Conservation (phyloP, 2,888 invertebrate species). For the Chouioia cunea region DNA sequence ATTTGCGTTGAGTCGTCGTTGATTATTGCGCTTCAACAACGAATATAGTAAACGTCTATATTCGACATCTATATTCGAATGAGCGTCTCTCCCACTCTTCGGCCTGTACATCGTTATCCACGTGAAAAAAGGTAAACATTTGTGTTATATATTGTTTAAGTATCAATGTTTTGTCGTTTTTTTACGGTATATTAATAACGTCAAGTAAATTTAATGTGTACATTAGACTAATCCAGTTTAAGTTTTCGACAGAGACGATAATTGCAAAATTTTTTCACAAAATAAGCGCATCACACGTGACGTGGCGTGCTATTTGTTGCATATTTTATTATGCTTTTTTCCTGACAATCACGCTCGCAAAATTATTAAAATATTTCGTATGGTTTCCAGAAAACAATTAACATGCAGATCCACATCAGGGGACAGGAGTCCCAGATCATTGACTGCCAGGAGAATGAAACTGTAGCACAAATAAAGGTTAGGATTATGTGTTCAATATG, state of each 20-base stretch:
- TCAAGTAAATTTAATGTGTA: neutral
- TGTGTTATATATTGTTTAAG: neutral
- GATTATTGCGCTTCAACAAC: too few species aligned
- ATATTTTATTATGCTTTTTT: too few species aligned
- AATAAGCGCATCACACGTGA: conserved; percentile 35
- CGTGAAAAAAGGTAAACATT: conserved; percentile 31
- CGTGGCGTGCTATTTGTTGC: neutral
- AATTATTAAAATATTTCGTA: neutral
- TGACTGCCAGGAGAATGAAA: conserved; percentile 80
- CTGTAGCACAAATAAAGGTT: conserved; percentile 84
- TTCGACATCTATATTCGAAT: conserved; percentile 25
- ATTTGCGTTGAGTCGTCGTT: neutral
- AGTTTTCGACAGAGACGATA: too few species aligned
- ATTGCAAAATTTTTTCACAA: too few species aligned
- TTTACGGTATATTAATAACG: neutral
- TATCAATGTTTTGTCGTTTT: neutral
- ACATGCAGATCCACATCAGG: conserved; percentile 87
- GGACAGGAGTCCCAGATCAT: conserved; percentile 82
- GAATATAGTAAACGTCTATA: too few species aligned
- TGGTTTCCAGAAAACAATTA: conserved; percentile 52
- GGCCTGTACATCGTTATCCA: conserved; percentile 32
- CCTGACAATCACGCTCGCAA: too few species aligned
- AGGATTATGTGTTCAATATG: conserved; percentile 39
- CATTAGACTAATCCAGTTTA: neutral
- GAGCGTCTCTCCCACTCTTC: conserved; percentile 34